Evolutionary conservation across 2,113 vertebrate genomes (phyloP).

Genomic region (Hyperopisus bebe): DNA sequence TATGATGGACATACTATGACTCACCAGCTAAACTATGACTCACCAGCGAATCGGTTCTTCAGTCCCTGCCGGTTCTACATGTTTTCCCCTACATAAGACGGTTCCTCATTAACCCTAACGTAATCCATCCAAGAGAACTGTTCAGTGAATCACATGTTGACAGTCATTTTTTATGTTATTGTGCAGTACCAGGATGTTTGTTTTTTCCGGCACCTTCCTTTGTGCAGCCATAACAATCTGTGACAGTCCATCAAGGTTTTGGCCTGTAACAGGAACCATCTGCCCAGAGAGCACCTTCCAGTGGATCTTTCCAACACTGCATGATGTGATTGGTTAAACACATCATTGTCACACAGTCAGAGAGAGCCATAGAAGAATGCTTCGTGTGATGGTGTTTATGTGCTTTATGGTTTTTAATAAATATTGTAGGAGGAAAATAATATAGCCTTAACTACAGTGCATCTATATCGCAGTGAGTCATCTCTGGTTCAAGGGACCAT

Average conservation of each 20-base stretch:
- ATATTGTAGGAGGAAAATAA: not conserved
- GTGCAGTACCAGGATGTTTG: not conserved
- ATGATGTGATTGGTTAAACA: not conserved
- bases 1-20: slow-evolving; percentile 12
- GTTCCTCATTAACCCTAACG: not conserved
- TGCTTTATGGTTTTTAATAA: not conserved
- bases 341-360: not conserved
- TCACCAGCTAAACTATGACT: slow-evolving; percentile 11
- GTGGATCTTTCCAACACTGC: not conserved
- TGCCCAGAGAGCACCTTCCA: not conserved
- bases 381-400: not conserved
- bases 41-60: slow-evolving; percentile 9
- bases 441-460: not conserved
- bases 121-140: not conserved
- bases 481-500: not conserved
- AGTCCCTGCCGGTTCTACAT: slow-evolving; percentile 1
- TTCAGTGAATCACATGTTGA: not conserved
- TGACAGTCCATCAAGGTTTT: not conserved
- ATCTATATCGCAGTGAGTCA: not conserved
- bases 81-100: not conserved
- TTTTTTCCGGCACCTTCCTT: not conserved
- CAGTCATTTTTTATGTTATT: not conserved
- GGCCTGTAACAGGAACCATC: not conserved
- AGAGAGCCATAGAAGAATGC: not conserved
- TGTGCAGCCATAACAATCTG: not conserved